A percentile compares a stretch with the other conserved stretches of the same genome.
These are phyloP conservation scores for Ovis aries DNA, from an alignment of 2,113 vertebrate genomes.

Conservation along the genomic window ARS-UI_Ramb_v3.0 NC_056054.1:197158501-197159000, in stretches of 20 bases:
- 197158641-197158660: background rate
- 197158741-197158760: background rate
- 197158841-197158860: background rate
- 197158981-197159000: too few species aligned
- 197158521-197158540: background rate
- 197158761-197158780: background rate
- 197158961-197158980: too few species aligned
- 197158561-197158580: background rate
- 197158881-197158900: background rate
- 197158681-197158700: background rate
- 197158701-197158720: background rate
- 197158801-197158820: background rate
- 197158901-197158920: background rate
- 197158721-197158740: background rate
- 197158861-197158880: background rate
- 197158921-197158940: too few species aligned
- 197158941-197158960: too few species aligned
- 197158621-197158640: background rate
- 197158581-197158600: background rate
- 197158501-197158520: background rate
- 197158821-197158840: background rate
- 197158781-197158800: background rate
- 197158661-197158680: background rate
- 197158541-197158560: background rate
- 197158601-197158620: background rate